Conservation (phyloP, 2,113 vertebrate species). For the Myanophis thanlyinensis region DNA sequence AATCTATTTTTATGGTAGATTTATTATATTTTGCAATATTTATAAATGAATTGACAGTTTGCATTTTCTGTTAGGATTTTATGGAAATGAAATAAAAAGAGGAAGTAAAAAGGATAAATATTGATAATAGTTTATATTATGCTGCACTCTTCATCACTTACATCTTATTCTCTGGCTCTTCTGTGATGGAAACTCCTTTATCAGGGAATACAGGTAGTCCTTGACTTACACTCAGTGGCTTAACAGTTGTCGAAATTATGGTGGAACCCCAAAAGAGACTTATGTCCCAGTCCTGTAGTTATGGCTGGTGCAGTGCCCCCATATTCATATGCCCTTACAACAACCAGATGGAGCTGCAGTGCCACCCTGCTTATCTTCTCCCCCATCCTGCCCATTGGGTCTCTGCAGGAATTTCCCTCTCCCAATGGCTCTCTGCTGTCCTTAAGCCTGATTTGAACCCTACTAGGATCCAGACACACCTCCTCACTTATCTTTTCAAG, state of each 20-base stretch:
- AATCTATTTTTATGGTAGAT: background rate
- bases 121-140: background rate
- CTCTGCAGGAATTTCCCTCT: background rate
- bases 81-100: background rate
- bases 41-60: background rate
- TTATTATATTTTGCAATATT: background rate
- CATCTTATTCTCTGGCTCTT: background rate
- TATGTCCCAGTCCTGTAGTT: background rate
- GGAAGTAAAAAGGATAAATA: background rate
- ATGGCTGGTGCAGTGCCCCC: background rate
- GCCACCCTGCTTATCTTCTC: background rate
- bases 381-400: background rate
- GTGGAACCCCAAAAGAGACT: background rate
- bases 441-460: background rate
- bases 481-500: too few species aligned
- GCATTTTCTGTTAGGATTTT: background rate
- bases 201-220: background rate
- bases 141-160: background rate
- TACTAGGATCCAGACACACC: background rate
- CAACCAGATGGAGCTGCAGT: background rate
- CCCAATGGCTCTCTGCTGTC: background rate
- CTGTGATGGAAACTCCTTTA: background rate
- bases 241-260: background rate
- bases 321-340: background rate
- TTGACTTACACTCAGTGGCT: background rate